Conservation (phyloP, 2,113 vertebrate species). For the Myotis brandtii region DNA sequence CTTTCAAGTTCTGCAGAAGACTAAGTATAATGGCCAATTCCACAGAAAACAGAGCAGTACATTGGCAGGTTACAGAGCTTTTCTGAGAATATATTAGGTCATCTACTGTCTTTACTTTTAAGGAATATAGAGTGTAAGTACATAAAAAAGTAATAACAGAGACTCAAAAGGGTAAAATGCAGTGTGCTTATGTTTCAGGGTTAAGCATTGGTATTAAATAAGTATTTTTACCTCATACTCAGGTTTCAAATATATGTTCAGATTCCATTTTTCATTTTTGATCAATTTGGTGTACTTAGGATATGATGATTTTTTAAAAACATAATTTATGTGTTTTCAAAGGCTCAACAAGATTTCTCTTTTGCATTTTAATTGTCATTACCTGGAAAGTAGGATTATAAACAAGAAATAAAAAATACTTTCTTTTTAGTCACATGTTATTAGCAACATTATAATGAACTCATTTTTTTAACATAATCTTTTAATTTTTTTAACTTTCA, state of each 20-base stretch:
- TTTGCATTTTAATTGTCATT: slow-evolving; percentile 33
- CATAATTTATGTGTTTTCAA: slow-evolving; percentile 1
- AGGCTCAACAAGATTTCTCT: not conserved
- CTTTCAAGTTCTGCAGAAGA: not conserved
- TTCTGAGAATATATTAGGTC: not conserved
- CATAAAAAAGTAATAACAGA: not conserved
- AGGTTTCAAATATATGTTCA: not conserved
- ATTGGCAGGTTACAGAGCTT: not conserved
- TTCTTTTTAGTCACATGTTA: slow-evolving; percentile 4
- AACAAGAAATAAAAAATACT: not conserved
- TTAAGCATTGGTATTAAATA: not conserved
- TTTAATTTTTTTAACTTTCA: not conserved
- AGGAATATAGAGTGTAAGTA: not conserved
- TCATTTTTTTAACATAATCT: not conserved
- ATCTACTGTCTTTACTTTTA: not conserved
- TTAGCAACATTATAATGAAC: not conserved
- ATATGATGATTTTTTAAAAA: not conserved
- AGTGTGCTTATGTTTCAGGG: not conserved
- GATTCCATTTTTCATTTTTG: not conserved
- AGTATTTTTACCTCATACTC: not conserved
- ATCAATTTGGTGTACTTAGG: slow-evolving; percentile 18
- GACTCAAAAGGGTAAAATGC: not conserved
- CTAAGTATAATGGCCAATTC: not conserved
- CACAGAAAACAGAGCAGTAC: not conserved
- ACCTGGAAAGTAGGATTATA: not conserved